Evolutionary conservation across 2,113 vertebrate species (phyloP).

Genomic region (Rhabdomys dilectus): DNA sequence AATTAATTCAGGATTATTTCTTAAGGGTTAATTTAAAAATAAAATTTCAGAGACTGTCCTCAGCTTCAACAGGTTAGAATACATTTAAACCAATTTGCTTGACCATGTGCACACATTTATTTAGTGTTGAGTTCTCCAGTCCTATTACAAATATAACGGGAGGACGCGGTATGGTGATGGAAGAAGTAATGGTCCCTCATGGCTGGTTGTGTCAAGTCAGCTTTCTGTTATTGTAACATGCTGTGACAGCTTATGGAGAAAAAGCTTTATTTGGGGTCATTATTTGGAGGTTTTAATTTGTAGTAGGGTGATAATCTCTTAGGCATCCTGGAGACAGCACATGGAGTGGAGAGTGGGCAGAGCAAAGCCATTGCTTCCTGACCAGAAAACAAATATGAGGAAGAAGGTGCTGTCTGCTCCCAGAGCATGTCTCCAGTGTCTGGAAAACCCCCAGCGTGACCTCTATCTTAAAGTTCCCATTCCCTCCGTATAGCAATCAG

Average conservation of each 20-base stretch:
- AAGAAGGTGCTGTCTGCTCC: background rate
- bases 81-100: background rate
- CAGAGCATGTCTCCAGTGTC: too few relatives aligned
- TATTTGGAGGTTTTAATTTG: background rate
- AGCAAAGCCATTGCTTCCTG: background rate
- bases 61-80: background rate
- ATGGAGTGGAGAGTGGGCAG: background rate
- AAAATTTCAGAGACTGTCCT: background rate
- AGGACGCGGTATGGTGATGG: background rate
- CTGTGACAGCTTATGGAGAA: background rate
- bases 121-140: background rate
- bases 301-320: background rate
- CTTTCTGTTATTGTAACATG: background rate
- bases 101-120: background rate
- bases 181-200: background rate
- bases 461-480: background rate
- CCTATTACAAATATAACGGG: background rate
- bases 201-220: background rate
- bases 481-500: background rate
- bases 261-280: background rate
- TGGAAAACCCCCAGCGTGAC: background rate
- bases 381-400: background rate
- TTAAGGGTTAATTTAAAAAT: constrained; percentile 48
- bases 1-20: constrained; percentile 17
- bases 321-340: background rate